A percentile compares a stretch with the other conserved stretches of the same genome.
Conservation (phyloP, 2,888 invertebrate species). For the Drosophila sordidula region DNA sequence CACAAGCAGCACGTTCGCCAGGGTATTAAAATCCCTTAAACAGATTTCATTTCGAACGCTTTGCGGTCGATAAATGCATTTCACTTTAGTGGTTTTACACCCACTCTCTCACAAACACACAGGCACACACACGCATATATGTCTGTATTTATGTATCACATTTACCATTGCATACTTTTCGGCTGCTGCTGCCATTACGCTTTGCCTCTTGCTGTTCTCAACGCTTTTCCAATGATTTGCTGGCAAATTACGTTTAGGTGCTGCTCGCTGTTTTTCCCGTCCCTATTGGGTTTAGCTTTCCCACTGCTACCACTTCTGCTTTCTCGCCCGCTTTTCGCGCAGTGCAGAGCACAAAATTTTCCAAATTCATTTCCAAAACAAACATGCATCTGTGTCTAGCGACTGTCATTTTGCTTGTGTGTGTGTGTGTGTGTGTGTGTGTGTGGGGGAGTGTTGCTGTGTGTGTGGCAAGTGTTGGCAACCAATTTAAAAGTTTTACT, state of each 20-base stretch:
- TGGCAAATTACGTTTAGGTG: constrained; percentile 77
- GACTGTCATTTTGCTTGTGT: constrained; percentile 29
- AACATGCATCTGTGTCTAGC: constrained; percentile 58
- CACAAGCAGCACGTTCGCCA: constrained; percentile 69
- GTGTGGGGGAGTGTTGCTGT: constrained; percentile 47
- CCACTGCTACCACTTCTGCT: constrained; percentile 2
- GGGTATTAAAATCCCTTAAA: constrained; percentile 83
- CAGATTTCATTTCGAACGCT: constrained; percentile 82
- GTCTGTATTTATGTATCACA: constrained; percentile 55
- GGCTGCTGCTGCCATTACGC: constrained; percentile 50
- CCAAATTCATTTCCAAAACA: constrained; percentile 82
- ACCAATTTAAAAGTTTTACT: constrained; percentile 78
- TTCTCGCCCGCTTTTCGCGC: constrained; percentile 34
- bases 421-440: constrained; percentile 14
- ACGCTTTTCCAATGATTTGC: constrained; percentile 75
- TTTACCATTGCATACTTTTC: constrained; percentile 74
- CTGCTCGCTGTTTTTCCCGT: constrained; percentile 49
- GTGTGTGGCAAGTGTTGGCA: constrained; percentile 70
- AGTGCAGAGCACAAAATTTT: constrained; percentile 58
- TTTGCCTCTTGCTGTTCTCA: constrained; percentile 28
- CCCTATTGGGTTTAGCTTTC: constrained; percentile 24
- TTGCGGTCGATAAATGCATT: constrained; percentile 83
- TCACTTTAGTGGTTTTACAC: constrained; percentile 77
- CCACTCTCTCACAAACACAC: constrained; percentile 33
- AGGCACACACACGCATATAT: constrained; percentile 7